Evolutionary conservation across 2,797 vertebrate genomes (phyloP), one percentile per base, ranked within the genome.

Genomic region (Sphenodon punctatus): DNA sequence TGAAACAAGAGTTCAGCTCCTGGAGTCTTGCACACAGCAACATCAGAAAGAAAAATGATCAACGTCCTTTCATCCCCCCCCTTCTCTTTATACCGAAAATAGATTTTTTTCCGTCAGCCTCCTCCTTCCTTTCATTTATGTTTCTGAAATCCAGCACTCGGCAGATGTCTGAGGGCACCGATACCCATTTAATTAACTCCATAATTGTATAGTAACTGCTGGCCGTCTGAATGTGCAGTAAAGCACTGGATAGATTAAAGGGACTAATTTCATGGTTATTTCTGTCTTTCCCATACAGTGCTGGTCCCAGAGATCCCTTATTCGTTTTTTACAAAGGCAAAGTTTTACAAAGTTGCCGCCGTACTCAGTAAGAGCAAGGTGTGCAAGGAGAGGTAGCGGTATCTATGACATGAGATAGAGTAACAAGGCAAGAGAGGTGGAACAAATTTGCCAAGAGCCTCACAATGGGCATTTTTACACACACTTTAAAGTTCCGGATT

Each of bases 151-250:
- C 56, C 71, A 75, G 1, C 2, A 5, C 0, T 2, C 73, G 65
- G 79, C 76, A 85, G 78, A 74, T 81, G 20, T 65, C 49, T 90
- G 34, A 82, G 75, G 75, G 70, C 78, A 66, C 43, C 78, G 82
- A 58, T 42, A 51, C 43, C 65, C 78, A 34, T 88, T 90, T 89
- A 82, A 82, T 69, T 85, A 89, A 76, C 72, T 83, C 72, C 53
- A 2, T 70, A 77, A 84, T 42, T 80, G 75, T 25, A 19, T 2
- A 23, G 58, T 82, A 80, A 48, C 78, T 75, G 43, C 66, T 48
- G 80, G 61, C 25, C 73, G 46, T 80, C 66, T 80, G 41, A 70
- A 67, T 82, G 58, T 55, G 42, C 69, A 75, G 59, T 59, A 36
- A 74, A 72, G 71, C 39, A 60, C 75, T 41, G 51, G 45, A 67